Base-by-base conservation (phyloP, 2,888 invertebrate genomes). In the Diplazon laetatorius region DNA sequence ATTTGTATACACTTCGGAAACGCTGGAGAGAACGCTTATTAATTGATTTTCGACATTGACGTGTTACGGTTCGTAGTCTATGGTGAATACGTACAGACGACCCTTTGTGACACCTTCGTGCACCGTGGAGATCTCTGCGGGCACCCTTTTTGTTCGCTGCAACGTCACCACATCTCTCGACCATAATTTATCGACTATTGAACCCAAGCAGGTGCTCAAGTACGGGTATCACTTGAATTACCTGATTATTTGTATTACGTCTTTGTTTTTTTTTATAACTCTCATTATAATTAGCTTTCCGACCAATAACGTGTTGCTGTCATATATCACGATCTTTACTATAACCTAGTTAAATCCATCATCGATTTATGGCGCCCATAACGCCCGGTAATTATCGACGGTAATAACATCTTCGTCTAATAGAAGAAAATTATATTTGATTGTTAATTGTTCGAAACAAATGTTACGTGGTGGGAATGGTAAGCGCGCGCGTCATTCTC, bases 11-110 rank as follows among this genome's bases (percentile, higher is more conserved):
- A n/a, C n/a, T n/a, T n/a, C 65, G 60, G 39, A 55, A 42, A 57
- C 50, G 50, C 20, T 35, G 68, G 59, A 42, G 62, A 63, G 9
- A 44, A 59, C 35, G 22, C 85, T 88, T 87, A 88, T 88, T 87
- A 87, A 88, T 87, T 85, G 87, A 84, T 80, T 80, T 82, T 84
- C 85, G 80, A 83, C 82, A 84, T 86, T 85, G 82, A 84, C 85
- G 39, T 16, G 83, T 85, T 83, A 82, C 83, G 46, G 25, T 10
- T 37, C 81, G 46, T 72, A 68, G 84, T 14, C 44, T 52, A 85
- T 85, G 84, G 84, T 83, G 75, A 79, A 76, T n/a, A 22, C 25
- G 22, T 42, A 1, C 48, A 18, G 18, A 42, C 60, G 22, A 63
- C 25, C 50, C 50, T 70, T 76, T 59, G 70, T 50, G 80, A 9